Evolutionary conservation across 2,797 vertebrate genomes (phyloP).

Genomic region (Sebastes itinus): DNA sequence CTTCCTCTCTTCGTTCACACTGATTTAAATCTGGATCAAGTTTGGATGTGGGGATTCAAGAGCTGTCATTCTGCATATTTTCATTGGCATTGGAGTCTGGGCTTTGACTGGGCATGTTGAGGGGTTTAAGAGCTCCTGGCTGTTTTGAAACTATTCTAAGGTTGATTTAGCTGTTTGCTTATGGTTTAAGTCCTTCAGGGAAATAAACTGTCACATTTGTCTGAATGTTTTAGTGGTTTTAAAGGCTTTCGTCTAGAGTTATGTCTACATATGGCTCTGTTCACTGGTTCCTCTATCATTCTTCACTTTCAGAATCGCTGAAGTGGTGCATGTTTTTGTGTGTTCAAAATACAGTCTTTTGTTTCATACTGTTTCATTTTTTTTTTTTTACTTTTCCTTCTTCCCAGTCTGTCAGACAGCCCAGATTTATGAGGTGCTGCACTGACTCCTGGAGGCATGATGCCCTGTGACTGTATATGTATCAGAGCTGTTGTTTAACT

Average conservation of each 20-base stretch:
- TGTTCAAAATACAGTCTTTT: neutral
- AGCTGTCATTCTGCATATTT: constrained; percentile 24
- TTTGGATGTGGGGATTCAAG: neutral
- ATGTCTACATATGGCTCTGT: neutral
- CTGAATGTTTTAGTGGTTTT: neutral
- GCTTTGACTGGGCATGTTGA: constrained; percentile 14
- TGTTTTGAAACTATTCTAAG: neutral
- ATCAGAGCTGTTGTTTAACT: constrained; percentile 36
- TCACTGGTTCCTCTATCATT: neutral
- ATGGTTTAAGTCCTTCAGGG: neutral
- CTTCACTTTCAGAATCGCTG: neutral
- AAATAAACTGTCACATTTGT: neutral
- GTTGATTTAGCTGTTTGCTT: neutral
- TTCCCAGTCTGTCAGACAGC: neutral
- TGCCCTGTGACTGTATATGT: constrained; percentile 14
- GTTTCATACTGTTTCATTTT: neutral
- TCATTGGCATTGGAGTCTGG: neutral
- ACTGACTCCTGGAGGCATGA: neutral
- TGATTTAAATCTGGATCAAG: constrained; percentile 1
- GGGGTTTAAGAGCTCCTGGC: neutral
- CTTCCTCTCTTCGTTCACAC: neutral
- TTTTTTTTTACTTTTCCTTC: neutral
- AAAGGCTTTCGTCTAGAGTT: neutral
- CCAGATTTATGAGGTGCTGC: constrained; percentile 21
- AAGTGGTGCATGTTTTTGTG: neutral